Conservation (phyloP, 1,140 invertebrate species). For the Drosophila nigromelanica region DNA sequence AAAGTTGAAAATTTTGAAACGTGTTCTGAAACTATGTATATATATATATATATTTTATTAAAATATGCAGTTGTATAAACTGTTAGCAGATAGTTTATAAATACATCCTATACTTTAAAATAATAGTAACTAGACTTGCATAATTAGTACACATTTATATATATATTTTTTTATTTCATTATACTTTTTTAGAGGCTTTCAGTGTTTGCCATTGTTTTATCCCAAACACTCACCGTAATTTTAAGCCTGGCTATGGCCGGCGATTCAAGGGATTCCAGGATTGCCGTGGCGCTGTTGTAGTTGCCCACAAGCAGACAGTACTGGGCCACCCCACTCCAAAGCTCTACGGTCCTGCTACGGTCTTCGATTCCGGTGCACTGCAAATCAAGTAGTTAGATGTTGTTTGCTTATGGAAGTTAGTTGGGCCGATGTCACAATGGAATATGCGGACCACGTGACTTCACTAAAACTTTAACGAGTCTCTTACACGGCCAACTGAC, state of each 20-base stretch:
- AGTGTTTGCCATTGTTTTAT: too few relatives aligned
- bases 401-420: conserved; percentile 13
- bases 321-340: conserved; percentile 72
- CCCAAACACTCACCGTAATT: conserved; percentile 63
- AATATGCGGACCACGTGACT: conserved; percentile 34
- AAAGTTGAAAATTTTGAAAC: too few relatives aligned
- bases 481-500: conserved; percentile 17
- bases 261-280: conserved; percentile 79
- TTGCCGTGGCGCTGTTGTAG: conserved; percentile 79
- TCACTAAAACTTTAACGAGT: conserved; percentile 36
- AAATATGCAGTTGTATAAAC: too few relatives aligned
- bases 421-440: conserved; percentile 9
- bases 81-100: too few relatives aligned
- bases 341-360: conserved; percentile 64
- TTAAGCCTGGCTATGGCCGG: conserved; percentile 79
- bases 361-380: conserved; percentile 68
- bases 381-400: conserved; percentile 17
- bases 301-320: conserved; percentile 74
- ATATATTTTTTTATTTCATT: too few relatives aligned
- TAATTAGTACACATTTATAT: too few relatives aligned
- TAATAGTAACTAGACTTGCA: too few relatives aligned
- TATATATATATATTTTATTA: too few relatives aligned
- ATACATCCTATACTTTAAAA: too few relatives aligned
- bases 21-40: too few relatives aligned
- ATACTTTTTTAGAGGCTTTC: too few relatives aligned